Evolutionary conservation across 2,888 invertebrate species (phyloP).

Genomic region (Drosophila formosana): DNA sequence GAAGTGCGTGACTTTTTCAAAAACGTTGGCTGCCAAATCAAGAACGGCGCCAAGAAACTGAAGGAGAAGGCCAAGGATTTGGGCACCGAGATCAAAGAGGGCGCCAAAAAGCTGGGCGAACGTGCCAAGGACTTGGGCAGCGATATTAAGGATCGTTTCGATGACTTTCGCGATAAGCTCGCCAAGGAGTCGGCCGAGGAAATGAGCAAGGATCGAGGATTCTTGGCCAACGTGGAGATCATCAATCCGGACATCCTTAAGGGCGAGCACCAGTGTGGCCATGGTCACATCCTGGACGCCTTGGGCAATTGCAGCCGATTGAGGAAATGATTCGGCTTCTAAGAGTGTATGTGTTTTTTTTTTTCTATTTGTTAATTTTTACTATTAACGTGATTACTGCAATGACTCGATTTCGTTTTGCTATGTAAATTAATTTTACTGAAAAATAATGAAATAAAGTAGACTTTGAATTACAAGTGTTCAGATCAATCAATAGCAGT

Average conservation of each 20-base stretch:
- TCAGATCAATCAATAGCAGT: background rate
- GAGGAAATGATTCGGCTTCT: slow-evolving; percentile 63
- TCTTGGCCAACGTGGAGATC: slow-evolving; percentile 80
- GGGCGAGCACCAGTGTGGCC: slow-evolving; percentile 82
- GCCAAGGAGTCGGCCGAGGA: slow-evolving; percentile 76
- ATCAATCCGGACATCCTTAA: slow-evolving; percentile 82
- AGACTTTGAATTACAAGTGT: background rate
- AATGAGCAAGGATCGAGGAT: slow-evolving; percentile 56
- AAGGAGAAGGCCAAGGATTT: slow-evolving; percentile 80
- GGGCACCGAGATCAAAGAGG: slow-evolving; percentile 78
- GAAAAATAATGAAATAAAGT: background rate
- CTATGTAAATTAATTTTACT: background rate
- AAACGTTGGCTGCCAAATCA: slow-evolving; percentile 80
- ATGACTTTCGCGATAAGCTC: slow-evolving; percentile 79
- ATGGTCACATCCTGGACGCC: slow-evolving; percentile 82
- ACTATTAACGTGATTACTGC: background rate
- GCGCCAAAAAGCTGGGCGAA: slow-evolving; percentile 79
- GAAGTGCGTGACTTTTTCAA: slow-evolving; percentile 79
- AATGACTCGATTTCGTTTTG: background rate
- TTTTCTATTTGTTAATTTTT: background rate
- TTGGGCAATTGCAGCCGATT: slow-evolving; percentile 83
- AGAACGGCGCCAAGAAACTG: slow-evolving; percentile 76
- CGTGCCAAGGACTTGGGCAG: slow-evolving; percentile 80
- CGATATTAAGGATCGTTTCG: slow-evolving; percentile 76
- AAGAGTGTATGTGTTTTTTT: slow-evolving; percentile 10